phyloP scores from a whole-genome alignment of 2,797 vertebrate genomes.

The Erpetoichthys calabaricus region DNA sequence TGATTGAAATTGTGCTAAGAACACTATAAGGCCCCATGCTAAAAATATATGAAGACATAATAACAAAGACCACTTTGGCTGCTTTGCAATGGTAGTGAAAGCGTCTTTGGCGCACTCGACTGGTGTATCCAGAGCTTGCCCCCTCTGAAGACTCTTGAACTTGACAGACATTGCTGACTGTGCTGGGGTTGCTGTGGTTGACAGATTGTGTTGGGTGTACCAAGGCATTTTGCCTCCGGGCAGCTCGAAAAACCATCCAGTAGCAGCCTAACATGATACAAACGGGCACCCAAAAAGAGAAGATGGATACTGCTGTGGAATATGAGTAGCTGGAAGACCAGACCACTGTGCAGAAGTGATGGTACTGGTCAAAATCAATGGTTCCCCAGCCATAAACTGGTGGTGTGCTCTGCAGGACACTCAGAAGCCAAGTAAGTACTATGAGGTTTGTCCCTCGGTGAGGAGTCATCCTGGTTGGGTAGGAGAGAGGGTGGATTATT shows the following conservation, averaged over 20 bases:
- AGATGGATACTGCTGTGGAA: conserved; percentile 52
- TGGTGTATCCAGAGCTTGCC: conserved; percentile 34
- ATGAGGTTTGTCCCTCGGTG: conserved; percentile 66
- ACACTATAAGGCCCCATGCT: conserved; percentile 77
- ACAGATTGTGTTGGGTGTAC: conserved; percentile 62
- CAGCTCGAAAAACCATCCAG: conserved; percentile 72
- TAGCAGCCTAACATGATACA: conserved; percentile 72
- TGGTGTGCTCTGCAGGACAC: conserved; percentile 68
- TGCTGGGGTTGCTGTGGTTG: conserved; percentile 30
- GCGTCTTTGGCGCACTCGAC: conserved; percentile 46
- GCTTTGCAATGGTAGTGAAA: conserved; percentile 79
- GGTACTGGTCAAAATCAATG: conserved; percentile 59
- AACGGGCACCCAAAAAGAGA: conserved; percentile 68
- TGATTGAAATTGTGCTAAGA: conserved; percentile 60
- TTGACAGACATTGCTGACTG: conserved; percentile 29
- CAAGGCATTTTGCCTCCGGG: conserved; percentile 68
- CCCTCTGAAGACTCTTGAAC: conserved; percentile 21
- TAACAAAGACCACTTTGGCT: conserved; percentile 70
- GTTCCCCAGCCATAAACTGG: conserved; percentile 73
- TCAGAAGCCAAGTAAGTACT: conserved; percentile 64
- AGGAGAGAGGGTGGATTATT: conserved; percentile 77
- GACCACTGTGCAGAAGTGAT: conserved; percentile 62
- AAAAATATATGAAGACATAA: conserved; percentile 71
- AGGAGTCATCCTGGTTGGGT: conserved; percentile 71
- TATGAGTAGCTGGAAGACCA: conserved; percentile 74